Evolutionary conservation across 2,797 vertebrate genomes (phyloP), one percentile per base, ranked within the genome.

Genomic region (Calcarius lapponicus): DNA sequence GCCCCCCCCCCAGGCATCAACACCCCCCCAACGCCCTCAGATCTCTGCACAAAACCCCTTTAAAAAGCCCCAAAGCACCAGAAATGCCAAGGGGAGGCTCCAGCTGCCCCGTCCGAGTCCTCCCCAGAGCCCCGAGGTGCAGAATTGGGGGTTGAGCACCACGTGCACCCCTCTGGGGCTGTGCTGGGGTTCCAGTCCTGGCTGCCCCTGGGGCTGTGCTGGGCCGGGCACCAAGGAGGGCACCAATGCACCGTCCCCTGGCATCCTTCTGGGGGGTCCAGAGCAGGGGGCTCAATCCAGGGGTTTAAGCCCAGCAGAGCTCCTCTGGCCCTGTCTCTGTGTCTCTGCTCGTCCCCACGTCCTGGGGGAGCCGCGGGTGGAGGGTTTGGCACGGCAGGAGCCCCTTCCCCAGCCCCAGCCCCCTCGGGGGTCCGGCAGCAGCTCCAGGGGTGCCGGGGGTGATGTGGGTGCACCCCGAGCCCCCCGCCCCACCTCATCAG

Each of bases 101-200:
- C 3, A 0, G 9, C 10, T 1, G 0, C 36, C 71, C 24, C 2
- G 0, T 7, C 18, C 0, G 9, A 94, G 82, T 58, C 66, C 73
- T 74, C 24, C 0, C 38, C 88, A 24, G 40, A 65, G 60, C 75
- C 86, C 62, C 0, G 0, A 62, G 87, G 90, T 82, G 87, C 93
- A 73, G 64, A 80, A 82, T 13, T 0, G 29, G 74, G 64, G 34
- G 10, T 10, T 43, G 78, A 93, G 92, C 96, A 95, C 93, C 75
- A 1, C 1, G 7, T 80, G 92, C 90, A 79, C 83, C 69, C 69
- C 20, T 0, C 11, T 0, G 0, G 25, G 70, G 64, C 10, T 18
- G 43, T 72, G 58, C 70, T 21, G 91, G 86, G 60, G 19, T 50
- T 61, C 11, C 45, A 74, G 81, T 81, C 62, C 74, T 43, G 87